Evolutionary conservation across 2,797 vertebrate species (phyloP), one percentile per base, ranked within the genome.

Genomic region (Lindbergichthys nudifrons): DNA sequence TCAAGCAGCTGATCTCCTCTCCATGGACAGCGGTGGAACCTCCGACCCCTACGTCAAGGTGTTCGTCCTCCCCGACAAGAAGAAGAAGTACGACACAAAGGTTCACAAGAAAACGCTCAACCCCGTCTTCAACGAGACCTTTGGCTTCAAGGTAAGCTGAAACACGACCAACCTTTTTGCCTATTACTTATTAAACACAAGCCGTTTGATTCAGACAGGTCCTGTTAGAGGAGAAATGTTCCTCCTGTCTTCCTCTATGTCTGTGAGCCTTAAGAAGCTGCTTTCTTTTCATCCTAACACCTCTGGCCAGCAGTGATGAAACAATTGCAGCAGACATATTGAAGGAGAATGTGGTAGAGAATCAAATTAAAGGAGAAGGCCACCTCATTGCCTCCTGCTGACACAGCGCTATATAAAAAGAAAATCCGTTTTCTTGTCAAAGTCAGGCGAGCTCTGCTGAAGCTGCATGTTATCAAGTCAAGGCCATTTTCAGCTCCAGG

Each of bases 41-140:
- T 99, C 98, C 0, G 98, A 99, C 83, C 98, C 98, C 0, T 99
- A 99, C 0, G 98, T 99, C 78, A 99, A 98, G 84, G 95, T 99
- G 80, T 98, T 96, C 68, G 95, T 99, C 54, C 96, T 99, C 56
- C 98, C 98, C 0, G 98, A 99, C 93, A 99, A 99, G 93, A 99
- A 99, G 93, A 99, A 99, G 79, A 99, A 99, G 87, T 97, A 90
- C 0, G 98, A 99, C 92, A 99, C 98, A 78, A 99, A 99, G 91
- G 98, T 99, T 63, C 98, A 99, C 87, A 97, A 97, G 90, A 99
- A 99, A 93, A 99, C 98, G 0, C 95, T 99, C 63, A 99, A 98
- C 79, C 98, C 98, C 0, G 95, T 96, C 86, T 99, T 99, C 94
- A 99, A 99, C 0, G 98, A 99, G 88, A 97, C 96, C 26, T 99